Conservation (phyloP, 2,888 invertebrate genomes). For the Helleia helle region DNA sequence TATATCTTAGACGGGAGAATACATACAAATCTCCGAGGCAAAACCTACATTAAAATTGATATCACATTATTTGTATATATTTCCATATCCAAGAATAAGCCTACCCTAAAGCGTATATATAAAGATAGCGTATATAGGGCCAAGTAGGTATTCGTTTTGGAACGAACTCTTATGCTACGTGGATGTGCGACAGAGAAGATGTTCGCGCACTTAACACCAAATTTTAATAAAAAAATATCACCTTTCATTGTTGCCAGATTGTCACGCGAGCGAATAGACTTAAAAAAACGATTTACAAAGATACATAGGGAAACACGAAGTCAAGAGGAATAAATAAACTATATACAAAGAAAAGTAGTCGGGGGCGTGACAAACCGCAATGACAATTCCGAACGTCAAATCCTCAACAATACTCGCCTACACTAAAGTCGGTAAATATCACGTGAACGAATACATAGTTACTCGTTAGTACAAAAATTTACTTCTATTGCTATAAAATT, state of each 20-base stretch:
- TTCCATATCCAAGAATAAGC: slow-evolving; percentile 36
- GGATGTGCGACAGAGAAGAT: slow-evolving; percentile 12
- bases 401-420: slow-evolving; percentile 29
- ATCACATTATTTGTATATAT: slow-evolving; percentile 22
- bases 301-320: slow-evolving; percentile 13
- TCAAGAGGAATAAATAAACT: slow-evolving; percentile 27
- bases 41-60: slow-evolving; percentile 19
- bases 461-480: slow-evolving; percentile 45
- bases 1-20: slow-evolving; percentile 29
- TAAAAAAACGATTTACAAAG: slow-evolving; percentile 22
- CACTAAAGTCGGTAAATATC: slow-evolving; percentile 58
- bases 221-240: slow-evolving; percentile 53
- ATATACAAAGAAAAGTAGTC: slow-evolving; percentile 40
- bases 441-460: slow-evolving; percentile 60
- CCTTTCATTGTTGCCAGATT: slow-evolving; percentile 32
- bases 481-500: slow-evolving; percentile 39
- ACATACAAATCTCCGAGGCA: slow-evolving; percentile 23
- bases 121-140: slow-evolving; percentile 49
- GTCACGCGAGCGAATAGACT: slow-evolving; percentile 34
- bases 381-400: slow-evolving; percentile 48
- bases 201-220: slow-evolving; percentile 25
- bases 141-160: slow-evolving; percentile 8
- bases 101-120: slow-evolving; percentile 62
- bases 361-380: slow-evolving; percentile 36
- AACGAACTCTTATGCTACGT: neutral